Conservation (phyloP, 1,140 invertebrate genomes). For the Diachasmimorpha longicaudata region DNA sequence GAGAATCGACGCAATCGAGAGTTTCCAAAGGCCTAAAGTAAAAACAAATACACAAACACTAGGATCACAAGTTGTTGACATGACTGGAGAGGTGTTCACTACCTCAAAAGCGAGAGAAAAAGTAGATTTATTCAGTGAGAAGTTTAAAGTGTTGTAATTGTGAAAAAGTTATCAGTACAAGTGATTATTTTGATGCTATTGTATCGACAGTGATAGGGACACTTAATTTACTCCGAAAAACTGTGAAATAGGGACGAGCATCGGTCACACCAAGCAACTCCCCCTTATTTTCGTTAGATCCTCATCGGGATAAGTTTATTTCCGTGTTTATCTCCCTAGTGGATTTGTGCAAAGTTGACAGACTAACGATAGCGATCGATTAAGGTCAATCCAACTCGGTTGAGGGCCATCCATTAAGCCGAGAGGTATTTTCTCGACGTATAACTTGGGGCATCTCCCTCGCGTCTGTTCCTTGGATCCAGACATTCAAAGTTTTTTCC, state of each 20-base stretch:
- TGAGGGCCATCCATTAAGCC: not conserved
- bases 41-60: not conserved
- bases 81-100: not conserved
- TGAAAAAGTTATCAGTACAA: not conserved
- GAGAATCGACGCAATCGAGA: not conserved
- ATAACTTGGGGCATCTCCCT: not conserved
- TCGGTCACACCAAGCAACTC: no score
- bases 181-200: not conserved
- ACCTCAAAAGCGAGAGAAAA: not conserved
- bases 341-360: not conserved
- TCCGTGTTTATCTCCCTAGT: not conserved
- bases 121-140: not conserved
- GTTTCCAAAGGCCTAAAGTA: constrained; percentile 4
- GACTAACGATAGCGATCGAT: not conserved
- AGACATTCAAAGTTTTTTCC: not conserved
- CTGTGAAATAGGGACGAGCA: no score
- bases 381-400: not conserved
- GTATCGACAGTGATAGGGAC: not conserved
- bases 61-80: not conserved
- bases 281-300: no score
- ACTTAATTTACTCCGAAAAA: not conserved
- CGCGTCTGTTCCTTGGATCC: not conserved
- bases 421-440: not conserved
- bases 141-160: not conserved
- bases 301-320: not conserved